Evolutionary conservation across 2,113 vertebrate species (phyloP).

Genomic region (Athene cunicularia): DNA sequence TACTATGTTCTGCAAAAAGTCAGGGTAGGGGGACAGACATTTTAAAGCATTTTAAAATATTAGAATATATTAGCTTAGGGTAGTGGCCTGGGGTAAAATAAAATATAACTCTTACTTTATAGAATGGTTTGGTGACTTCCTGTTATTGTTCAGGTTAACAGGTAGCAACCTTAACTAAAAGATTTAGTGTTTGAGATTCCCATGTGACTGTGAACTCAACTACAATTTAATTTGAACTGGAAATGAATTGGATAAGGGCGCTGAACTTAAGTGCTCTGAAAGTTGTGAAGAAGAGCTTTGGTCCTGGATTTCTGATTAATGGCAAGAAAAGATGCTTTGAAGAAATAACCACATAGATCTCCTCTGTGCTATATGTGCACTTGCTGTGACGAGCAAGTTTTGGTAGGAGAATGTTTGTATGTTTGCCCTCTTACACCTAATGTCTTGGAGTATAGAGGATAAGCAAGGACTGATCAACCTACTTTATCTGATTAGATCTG

Average conservation of each 20-base stretch:
- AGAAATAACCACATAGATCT: neutral
- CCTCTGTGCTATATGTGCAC: fast-evolving
- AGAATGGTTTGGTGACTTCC: neutral
- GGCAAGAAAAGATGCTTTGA: neutral
- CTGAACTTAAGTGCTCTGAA: neutral
- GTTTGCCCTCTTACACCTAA: neutral
- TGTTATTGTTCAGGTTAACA: neutral
- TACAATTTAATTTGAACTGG: conserved; percentile 19
- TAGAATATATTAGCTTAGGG: neutral
- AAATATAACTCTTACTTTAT: neutral
- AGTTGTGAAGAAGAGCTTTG: neutral
- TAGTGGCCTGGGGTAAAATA: neutral
- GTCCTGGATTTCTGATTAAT: neutral
- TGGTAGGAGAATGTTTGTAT: neutral
- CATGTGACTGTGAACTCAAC: neutral
- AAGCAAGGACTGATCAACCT: neutral
- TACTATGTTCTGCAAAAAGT: neutral
- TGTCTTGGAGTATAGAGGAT: neutral
- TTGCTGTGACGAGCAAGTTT: neutral
- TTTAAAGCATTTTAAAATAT: neutral
- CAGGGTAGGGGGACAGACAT: neutral
- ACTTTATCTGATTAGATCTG: neutral
- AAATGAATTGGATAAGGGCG: neutral
- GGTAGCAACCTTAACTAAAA: conserved; percentile 9
- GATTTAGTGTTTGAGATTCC: conserved; percentile 4